Conservation (phyloP, 2,888 invertebrate genomes). For the Biston betularia region DNA sequence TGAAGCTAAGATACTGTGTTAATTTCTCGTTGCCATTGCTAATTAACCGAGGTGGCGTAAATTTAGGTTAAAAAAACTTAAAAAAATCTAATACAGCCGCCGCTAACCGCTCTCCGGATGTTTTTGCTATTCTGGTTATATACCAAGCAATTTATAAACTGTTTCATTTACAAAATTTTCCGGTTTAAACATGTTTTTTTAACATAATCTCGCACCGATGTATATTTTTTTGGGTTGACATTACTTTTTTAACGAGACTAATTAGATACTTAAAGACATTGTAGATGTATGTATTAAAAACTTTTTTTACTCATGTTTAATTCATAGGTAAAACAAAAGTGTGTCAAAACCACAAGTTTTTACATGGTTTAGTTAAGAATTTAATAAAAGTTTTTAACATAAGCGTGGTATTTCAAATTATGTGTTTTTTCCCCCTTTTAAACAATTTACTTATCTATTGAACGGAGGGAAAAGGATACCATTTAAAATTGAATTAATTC, state of each 20-base stretch:
- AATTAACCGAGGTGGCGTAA: conserved; percentile 51
- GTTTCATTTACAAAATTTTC: conserved; percentile 17
- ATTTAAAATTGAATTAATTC: conserved; percentile 32
- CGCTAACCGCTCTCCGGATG: conserved; percentile 29
- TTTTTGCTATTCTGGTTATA: conserved; percentile 22
- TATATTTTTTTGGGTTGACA: background rate
- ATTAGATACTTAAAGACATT: too few relatives aligned
- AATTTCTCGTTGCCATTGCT: conserved; percentile 11
- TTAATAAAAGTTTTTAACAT: background rate
- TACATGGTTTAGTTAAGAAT: background rate
- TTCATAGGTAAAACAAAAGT: too few relatives aligned
- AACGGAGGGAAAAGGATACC: conserved; percentile 6
- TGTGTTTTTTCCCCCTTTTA: conserved; percentile 3
- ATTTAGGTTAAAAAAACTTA: conserved; percentile 53
- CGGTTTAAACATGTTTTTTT: background rate
- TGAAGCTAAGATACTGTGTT: conserved; percentile 3
- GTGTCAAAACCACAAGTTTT: too few relatives aligned
- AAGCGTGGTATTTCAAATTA: background rate
- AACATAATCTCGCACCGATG: background rate
- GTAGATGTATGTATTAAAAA: too few relatives aligned
- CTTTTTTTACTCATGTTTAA: too few relatives aligned
- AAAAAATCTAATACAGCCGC: conserved; percentile 35
- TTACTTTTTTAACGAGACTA: too few relatives aligned
- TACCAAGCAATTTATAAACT: conserved; percentile 22
- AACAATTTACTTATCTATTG: conserved; percentile 4